phyloP scores from a whole-genome alignment of 2,797 vertebrate genomes.

The Huso huso region DNA sequence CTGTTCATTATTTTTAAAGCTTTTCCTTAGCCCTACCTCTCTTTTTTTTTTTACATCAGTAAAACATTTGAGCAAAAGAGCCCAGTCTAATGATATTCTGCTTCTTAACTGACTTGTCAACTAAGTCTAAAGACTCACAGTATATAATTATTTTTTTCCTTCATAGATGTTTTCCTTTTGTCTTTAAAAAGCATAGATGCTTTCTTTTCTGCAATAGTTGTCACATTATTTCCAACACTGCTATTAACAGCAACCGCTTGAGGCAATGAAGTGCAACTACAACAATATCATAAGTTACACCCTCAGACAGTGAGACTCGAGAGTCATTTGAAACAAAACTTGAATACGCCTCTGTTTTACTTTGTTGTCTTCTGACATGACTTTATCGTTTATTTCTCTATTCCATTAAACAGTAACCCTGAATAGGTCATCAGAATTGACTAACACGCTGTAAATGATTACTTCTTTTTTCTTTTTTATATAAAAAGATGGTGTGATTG shows the following conservation, averaged over 20 bases:
- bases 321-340: too few relatives aligned
- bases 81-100: background rate
- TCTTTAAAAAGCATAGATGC: background rate
- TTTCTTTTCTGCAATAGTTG: conserved; percentile 7
- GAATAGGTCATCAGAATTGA: conserved; percentile 17
- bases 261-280: background rate
- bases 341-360: background rate
- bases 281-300: background rate
- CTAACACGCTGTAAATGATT: conserved; percentile 7
- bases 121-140: too few relatives aligned
- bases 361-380: background rate
- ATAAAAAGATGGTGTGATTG: background rate
- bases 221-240: conserved; percentile 2
- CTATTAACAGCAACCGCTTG: background rate
- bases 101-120: too few relatives aligned
- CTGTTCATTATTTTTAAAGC: too few relatives aligned
- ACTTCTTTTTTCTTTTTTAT: background rate
- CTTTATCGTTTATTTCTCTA: background rate
- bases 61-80: background rate
- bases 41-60: too few relatives aligned
- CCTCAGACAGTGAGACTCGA: background rate
- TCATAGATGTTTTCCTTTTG: background rate
- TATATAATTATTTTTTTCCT: too few relatives aligned
- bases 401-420: background rate
- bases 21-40: conserved; percentile 1